A percentile compares a stretch with the other conserved stretches of the same genome.
These are phyloP conservation scores for Poeciliopsis occidentalis DNA, from an alignment of 2,113 vertebrate species.

Conservation along the genomic window DNA sequence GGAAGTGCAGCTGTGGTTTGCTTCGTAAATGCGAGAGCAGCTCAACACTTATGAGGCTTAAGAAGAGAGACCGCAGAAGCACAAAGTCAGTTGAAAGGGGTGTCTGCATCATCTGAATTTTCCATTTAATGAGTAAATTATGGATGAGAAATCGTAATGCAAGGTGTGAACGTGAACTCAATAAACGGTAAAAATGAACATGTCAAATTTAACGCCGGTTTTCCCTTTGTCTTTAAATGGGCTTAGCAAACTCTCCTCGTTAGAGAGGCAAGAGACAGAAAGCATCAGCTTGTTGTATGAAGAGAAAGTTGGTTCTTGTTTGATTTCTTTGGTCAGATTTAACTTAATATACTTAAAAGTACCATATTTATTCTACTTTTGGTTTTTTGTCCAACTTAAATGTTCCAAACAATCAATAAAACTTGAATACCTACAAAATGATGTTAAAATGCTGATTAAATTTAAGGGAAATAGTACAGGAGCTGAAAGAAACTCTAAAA, in stretches of 20 bases:
- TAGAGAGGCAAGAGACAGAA: not conserved
- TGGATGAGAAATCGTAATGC: not conserved
- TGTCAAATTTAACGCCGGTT: not conserved
- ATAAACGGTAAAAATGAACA: not conserved
- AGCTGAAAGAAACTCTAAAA: too few species aligned
- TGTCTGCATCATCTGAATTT: too few species aligned
- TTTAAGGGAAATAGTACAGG: too few species aligned
- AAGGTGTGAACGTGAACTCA: not conserved
- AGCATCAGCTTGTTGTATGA: not conserved
- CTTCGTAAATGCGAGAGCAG: conserved; percentile 37
- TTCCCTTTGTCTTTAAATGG: not conserved
- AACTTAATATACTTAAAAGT: too few species aligned
- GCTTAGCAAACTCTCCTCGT: not conserved
- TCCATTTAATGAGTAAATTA: not conserved
- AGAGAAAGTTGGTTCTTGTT: too few species aligned
- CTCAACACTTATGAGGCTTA: conserved; percentile 3
- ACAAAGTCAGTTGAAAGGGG: not conserved
- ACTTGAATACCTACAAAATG: too few species aligned
- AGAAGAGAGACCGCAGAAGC: conserved; percentile 39
- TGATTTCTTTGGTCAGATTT: too few species aligned
- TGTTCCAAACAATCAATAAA: too few species aligned
- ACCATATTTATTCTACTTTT: too few species aligned
- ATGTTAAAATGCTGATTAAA: too few species aligned
- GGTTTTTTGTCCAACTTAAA: too few species aligned
- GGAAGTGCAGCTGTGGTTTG: conserved; percentile 16